Conservation (phyloP, 1,140 invertebrate species). For the Cyclargus thomasi region DNA sequence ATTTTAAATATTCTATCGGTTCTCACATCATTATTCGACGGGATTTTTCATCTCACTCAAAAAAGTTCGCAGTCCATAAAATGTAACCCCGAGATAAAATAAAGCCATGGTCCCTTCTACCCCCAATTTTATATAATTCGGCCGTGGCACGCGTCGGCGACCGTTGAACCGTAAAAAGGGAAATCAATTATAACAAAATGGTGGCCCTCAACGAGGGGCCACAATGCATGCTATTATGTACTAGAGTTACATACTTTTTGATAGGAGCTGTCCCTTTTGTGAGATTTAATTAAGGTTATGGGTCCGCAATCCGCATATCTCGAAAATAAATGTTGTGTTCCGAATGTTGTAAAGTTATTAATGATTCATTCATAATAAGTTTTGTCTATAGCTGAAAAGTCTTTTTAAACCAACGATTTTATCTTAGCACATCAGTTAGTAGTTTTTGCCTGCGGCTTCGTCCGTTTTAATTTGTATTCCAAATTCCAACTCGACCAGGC, state of each 20-base stretch:
- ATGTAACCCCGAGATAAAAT: constrained; percentile 29
- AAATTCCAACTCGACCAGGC: too few relatives aligned
- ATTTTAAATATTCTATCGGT: constrained; percentile 15
- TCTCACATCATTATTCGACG: constrained; percentile 23
- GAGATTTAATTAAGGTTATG: constrained; percentile 11
- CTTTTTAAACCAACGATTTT: too few relatives aligned
- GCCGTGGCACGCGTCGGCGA: constrained; percentile 38
- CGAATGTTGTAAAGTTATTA: not conserved
- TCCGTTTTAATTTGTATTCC: too few relatives aligned
- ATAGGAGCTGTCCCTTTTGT: constrained; percentile 2
- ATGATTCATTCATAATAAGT: not conserved
- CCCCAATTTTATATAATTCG: constrained; percentile 36
- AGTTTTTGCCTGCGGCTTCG: too few relatives aligned
- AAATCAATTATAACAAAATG: constrained; percentile 66
- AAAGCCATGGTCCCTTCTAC: constrained; percentile 25
- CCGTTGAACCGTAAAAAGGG: constrained; percentile 57
- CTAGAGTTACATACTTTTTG: constrained; percentile 13
- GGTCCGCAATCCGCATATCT: not conserved
- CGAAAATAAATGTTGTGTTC: not conserved
- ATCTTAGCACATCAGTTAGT: too few relatives aligned
- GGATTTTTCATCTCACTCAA: constrained; percentile 23
- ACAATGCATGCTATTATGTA: constrained; percentile 14
- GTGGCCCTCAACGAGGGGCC: constrained; percentile 32
- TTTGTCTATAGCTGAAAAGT: not conserved
- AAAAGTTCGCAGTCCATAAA: constrained; percentile 31